Evolutionary conservation across 2,113 vertebrate species (phyloP).

Genomic region (Empidonax alnorum): DNA sequence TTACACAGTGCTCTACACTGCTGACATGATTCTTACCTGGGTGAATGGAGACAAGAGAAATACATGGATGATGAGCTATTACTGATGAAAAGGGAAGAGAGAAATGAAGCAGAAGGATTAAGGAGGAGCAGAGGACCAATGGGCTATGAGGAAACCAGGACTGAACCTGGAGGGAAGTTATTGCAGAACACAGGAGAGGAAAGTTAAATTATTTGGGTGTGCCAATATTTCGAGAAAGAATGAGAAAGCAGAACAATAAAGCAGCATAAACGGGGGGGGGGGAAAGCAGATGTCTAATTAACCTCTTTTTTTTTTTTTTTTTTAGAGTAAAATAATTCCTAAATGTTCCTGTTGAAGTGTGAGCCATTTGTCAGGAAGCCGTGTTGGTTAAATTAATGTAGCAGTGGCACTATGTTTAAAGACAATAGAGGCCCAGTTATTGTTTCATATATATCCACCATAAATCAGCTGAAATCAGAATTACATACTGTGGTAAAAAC

Average conservation of each 20-base stretch:
- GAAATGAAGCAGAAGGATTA: not conserved
- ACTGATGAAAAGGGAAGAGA: not conserved
- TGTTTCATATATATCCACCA: not conserved
- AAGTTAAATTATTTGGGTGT: not conserved
- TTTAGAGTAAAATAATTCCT: constrained; percentile 18
- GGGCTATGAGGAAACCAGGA: not conserved
- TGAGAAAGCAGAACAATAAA: constrained; percentile 11
- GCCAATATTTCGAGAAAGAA: not conserved
- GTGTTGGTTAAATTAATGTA: constrained; percentile 33
- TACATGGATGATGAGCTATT: not conserved
- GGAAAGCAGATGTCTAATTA: constrained; percentile 55
- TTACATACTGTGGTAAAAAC: not conserved
- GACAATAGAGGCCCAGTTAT: not conserved
- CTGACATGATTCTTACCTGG: not conserved
- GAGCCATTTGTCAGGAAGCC: constrained; percentile 23
- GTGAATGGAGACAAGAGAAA: not conserved
- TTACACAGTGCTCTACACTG: not conserved
- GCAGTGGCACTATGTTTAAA: constrained; percentile 11
- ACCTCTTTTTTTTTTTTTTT: not conserved
- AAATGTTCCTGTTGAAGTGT: not conserved
- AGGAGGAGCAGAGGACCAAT: not conserved
- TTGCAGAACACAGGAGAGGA: not conserved
- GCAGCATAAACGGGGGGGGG: not conserved
- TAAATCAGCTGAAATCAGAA: constrained; percentile 13
- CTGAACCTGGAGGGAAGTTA: not conserved